phyloP scores from a whole-genome alignment of 2,888 invertebrate genomes.

The Erynnis tages region DNA sequence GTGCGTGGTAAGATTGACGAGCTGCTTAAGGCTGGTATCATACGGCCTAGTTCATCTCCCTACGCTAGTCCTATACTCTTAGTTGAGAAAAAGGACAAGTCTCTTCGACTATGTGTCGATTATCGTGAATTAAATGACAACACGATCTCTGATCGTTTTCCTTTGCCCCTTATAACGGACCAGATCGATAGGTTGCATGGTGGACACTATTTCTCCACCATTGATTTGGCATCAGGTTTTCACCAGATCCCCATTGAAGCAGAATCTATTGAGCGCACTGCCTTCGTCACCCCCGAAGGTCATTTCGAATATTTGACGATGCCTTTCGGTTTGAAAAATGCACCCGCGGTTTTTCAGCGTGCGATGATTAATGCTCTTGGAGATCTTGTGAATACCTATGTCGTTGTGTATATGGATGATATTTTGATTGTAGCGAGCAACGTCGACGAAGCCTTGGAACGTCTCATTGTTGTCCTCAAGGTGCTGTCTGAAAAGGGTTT shows the following conservation, averaged over 20 bases:
- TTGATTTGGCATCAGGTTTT: neutral
- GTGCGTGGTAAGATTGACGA: neutral
- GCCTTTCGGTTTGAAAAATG: conserved; percentile 29
- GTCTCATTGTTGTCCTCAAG: neutral
- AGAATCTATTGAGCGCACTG: conserved; percentile 24
- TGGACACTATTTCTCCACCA: neutral
- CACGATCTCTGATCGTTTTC: neutral
- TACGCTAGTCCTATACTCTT: neutral
- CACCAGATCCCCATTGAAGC: neutral
- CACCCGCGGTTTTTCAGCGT: conserved; percentile 29
- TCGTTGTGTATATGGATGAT: neutral
- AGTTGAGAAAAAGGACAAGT: neutral
- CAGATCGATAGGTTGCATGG: neutral
- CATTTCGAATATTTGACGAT: conserved; percentile 24
- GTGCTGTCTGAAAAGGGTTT: neutral
- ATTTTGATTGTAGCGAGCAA: neutral
- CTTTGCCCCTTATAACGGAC: neutral
- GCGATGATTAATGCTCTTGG: conserved; percentile 26
- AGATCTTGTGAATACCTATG: neutral
- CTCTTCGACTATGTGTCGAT: neutral
- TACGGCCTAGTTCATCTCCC: neutral
- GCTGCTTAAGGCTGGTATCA: conserved; percentile 22
- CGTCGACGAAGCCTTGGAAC: neutral
- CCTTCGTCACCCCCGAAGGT: conserved; percentile 27
- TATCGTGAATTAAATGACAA: neutral